Conservation (phyloP, 2,888 invertebrate species). For the Dasysyrphus albostriatus region DNA sequence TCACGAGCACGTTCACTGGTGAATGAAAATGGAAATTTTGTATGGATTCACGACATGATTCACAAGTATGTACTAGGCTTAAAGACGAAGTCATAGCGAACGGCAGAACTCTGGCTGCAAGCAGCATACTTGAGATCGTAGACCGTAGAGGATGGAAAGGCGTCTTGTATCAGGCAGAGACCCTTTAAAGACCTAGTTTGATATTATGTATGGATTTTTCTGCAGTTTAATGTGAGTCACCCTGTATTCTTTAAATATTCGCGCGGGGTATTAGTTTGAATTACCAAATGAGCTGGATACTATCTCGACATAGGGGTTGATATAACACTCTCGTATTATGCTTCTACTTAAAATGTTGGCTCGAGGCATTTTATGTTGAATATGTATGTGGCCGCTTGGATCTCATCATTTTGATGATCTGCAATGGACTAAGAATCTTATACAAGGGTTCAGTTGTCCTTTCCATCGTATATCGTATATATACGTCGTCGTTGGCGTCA, state of each 20-base stretch:
- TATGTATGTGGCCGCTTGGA: conserved; percentile 64
- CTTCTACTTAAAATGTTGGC: conserved; percentile 53
- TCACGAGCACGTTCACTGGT: too few species aligned
- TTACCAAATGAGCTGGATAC: conserved; percentile 74
- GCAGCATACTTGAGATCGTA: too few species aligned
- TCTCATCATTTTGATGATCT: conserved; percentile 74
- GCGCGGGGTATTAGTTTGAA: conserved; percentile 56
- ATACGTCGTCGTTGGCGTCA: not conserved
- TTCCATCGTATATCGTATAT: conserved; percentile 5
- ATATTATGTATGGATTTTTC: not conserved
- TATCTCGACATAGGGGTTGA: conserved; percentile 47
- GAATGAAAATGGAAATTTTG: too few species aligned
- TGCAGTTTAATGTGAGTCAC: not conserved
- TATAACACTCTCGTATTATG: conserved; percentile 5
- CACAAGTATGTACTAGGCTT: too few species aligned
- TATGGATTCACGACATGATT: too few species aligned
- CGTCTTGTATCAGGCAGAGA: too few species aligned
- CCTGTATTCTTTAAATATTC: conserved; percentile 23
- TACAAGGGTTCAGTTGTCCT: conserved; percentile 41
- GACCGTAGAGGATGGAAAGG: too few species aligned
- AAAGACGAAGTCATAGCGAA: too few species aligned
- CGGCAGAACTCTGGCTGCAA: too few species aligned
- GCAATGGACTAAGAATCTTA: conserved; percentile 68
- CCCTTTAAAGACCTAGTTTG: too few species aligned
- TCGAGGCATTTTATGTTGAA: conserved; percentile 62